Evolutionary conservation across 2,888 invertebrate genomes (phyloP).

Genomic region (Philopedon plagiatum): DNA sequence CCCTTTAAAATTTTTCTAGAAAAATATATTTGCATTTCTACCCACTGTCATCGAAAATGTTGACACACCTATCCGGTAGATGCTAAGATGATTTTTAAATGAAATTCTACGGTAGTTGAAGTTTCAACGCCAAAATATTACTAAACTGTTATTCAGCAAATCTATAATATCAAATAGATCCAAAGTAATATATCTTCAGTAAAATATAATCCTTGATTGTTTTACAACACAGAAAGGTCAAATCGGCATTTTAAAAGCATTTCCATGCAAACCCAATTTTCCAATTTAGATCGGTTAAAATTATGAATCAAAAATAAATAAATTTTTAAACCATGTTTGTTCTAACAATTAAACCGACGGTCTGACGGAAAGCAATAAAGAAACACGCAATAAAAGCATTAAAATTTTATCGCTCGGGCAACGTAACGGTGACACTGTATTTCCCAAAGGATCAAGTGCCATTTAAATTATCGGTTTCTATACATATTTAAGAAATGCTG

Average conservation of each 20-base stretch:
- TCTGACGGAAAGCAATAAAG: slow-evolving; percentile 1
- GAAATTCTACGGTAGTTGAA: too few species aligned
- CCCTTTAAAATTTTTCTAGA: too few species aligned
- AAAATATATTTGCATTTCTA: too few species aligned
- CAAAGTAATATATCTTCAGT: too few species aligned
- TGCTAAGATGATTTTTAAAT: too few species aligned
- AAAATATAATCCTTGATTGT: neutral
- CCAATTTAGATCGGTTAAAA: slow-evolving; percentile 3
- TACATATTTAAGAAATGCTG: too few species aligned
- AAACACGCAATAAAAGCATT: slow-evolving; percentile 7
- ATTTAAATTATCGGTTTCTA: neutral
- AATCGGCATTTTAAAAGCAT: neutral
- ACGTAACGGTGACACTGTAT: slow-evolving; percentile 4
- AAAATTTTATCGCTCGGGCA: slow-evolving; percentile 4
- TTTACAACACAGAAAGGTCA: neutral
- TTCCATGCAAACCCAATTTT: slow-evolving; percentile 13
- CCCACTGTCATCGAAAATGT: too few species aligned
- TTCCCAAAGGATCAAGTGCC: neutral
- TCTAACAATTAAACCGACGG: slow-evolving; percentile 3
- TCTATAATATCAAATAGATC: too few species aligned
- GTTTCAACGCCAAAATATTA: too few species aligned
- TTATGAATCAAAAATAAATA: slow-evolving; percentile 13
- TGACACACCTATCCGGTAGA: too few species aligned
- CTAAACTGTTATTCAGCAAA: too few species aligned
- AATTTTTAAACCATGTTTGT: slow-evolving; percentile 9